phyloP scores from a whole-genome alignment of 2,113 vertebrate species.

The Syrrhaptes paradoxus region DNA sequence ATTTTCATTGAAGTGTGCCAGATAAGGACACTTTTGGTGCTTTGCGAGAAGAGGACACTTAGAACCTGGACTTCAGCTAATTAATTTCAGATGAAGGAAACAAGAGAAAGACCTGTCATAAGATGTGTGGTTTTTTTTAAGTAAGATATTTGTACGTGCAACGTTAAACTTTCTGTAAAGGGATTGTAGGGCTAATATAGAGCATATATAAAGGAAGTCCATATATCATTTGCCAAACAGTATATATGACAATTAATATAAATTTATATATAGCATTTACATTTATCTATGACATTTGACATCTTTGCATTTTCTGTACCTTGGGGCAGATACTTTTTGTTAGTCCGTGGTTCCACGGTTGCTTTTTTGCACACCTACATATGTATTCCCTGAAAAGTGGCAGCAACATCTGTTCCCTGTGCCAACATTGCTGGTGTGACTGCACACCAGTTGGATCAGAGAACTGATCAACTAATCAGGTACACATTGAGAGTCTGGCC shows the following conservation, averaged over 20 bases:
- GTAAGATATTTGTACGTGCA: neutral
- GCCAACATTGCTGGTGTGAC: neutral
- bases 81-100: neutral
- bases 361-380: fast-evolving
- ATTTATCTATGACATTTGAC: neutral
- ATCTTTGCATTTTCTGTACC: neutral
- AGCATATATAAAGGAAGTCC: neutral
- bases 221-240: neutral
- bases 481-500: neutral
- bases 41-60: neutral
- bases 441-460: neutral
- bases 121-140: neutral
- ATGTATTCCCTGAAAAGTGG: neutral
- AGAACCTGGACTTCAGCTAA: neutral
- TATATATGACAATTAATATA: neutral
- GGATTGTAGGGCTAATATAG: neutral
- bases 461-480: neutral
- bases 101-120: neutral
- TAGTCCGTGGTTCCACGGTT: neutral
- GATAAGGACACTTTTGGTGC: neutral
- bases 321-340: neutral
- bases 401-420: neutral
- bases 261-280: neutral
- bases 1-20: neutral
- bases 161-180: neutral